Evolutionary conservation across 2,888 invertebrate species (phyloP).

Genomic region (Tinea trinotella): DNA sequence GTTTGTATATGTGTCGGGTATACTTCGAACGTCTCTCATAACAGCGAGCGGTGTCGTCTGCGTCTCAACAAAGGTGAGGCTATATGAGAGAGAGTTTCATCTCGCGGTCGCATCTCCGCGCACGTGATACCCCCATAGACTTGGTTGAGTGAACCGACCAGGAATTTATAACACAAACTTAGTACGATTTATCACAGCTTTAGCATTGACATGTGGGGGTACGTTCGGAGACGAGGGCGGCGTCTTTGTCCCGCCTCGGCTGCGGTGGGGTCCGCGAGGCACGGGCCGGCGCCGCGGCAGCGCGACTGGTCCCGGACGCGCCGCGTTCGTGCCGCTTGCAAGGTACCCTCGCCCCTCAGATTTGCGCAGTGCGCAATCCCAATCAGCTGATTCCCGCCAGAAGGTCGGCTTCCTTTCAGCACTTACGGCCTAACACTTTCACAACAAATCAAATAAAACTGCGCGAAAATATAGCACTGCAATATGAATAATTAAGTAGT

Average conservation of each 20-base stretch:
- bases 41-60: constrained; percentile 24
- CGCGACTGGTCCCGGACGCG: constrained; percentile 45
- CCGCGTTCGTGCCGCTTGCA: constrained; percentile 31
- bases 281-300: constrained; percentile 32
- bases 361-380: constrained; percentile 70
- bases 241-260: constrained; percentile 27
- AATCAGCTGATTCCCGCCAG: constrained; percentile 65
- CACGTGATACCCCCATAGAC: background rate
- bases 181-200: constrained; percentile 5
- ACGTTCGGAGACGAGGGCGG: constrained; percentile 18
- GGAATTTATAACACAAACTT: background rate
- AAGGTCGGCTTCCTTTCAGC: constrained; percentile 37
- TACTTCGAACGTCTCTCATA: constrained; percentile 50
- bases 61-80: constrained; percentile 10
- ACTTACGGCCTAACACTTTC: background rate
- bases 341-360: constrained; percentile 42
- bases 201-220: constrained; percentile 5
- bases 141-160: background rate
- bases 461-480: too few species aligned
- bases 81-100: background rate
- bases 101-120: constrained; percentile 10
- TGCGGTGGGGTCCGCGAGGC: constrained; percentile 26
- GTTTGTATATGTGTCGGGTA: constrained; percentile 49
- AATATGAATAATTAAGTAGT: too few species aligned
- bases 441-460: too few species aligned